Evolutionary conservation across 2,113 vertebrate species (phyloP).

Genomic region (Symphodus melops): DNA sequence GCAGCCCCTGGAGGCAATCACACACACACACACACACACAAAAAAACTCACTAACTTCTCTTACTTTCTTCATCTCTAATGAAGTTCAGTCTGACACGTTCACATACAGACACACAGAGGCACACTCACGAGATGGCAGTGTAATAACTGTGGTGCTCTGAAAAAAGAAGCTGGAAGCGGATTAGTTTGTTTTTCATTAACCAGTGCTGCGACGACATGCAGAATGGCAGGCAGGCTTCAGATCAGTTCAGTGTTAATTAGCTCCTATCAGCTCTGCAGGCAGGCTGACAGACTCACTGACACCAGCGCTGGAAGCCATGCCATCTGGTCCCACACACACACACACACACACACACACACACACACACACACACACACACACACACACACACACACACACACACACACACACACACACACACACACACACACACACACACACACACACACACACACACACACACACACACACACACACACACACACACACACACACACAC

Average conservation of each 20-base stretch:
- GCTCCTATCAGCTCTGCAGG: conserved; percentile 48
- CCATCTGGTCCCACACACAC: conserved; percentile 43
- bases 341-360: background rate
- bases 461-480: no score
- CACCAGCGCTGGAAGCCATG: conserved; percentile 38
- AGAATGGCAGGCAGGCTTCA: conserved; percentile 59
- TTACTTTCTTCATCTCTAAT: background rate
- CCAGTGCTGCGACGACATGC: conserved; percentile 17
- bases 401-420: no score
- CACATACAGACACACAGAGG: conserved; percentile 40
- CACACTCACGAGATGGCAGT: conserved; percentile 16
- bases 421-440: no score
- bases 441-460: no score
- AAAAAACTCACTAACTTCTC: background rate
- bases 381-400: no score
- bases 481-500: no score
- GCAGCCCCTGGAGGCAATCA: conserved; percentile 2
- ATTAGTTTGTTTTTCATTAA: conserved; percentile 63
- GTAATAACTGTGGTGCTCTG: conserved; percentile 4
- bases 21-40: no score
- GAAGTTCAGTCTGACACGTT: conserved; percentile 28
- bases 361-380: no score
- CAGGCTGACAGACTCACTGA: conserved; percentile 33
- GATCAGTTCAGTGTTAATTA: conserved; percentile 68
- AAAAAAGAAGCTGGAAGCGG: conserved; percentile 46